phyloP scores from a whole-genome alignment of 2,113 vertebrate genomes.

The Vidua chalybeata region DNA sequence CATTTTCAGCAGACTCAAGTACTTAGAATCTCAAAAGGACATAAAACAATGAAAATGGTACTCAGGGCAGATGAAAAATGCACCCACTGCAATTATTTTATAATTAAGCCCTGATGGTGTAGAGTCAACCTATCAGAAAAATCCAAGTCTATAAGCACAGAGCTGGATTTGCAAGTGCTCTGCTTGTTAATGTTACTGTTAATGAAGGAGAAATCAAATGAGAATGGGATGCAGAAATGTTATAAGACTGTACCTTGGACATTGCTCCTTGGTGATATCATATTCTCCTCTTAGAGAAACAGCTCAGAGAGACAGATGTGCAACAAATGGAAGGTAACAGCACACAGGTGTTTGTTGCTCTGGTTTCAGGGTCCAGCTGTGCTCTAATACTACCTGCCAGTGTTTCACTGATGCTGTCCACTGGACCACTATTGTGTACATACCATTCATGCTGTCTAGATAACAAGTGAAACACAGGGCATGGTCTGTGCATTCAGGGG shows the following conservation, averaged over 20 bases:
- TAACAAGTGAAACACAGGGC: neutral
- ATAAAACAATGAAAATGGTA: neutral
- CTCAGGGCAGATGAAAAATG: neutral
- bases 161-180: neutral
- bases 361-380: neutral
- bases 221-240: neutral
- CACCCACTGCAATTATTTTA: neutral
- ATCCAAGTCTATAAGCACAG: neutral
- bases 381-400: neutral
- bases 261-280: neutral
- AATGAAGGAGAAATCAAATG: neutral
- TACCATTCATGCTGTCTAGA: neutral
- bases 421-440: accelerated
- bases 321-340: neutral
- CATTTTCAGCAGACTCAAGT: neutral
- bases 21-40: neutral
- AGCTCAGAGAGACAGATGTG: neutral
- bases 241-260: neutral
- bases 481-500: neutral
- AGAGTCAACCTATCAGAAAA: neutral
- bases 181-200: neutral
- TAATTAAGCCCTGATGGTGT: neutral
- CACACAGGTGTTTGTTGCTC: neutral
- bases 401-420: neutral
- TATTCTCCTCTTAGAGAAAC: neutral